Evolutionary conservation across 2,113 vertebrate genomes (phyloP).

Genomic region (Rhizomys pruinosus): DNA sequence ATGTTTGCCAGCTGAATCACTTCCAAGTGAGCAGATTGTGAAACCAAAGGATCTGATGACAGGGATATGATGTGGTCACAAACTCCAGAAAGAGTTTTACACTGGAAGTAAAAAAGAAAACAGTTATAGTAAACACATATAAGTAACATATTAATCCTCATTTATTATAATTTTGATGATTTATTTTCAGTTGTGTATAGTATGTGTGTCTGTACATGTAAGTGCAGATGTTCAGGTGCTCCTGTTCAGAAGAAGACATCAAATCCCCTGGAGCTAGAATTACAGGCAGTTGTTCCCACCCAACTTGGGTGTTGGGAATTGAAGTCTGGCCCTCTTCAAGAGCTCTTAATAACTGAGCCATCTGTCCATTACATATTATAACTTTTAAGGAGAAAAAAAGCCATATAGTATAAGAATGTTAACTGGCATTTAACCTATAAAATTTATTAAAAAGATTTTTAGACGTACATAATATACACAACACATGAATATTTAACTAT

Average conservation of each 20-base stretch:
- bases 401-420: conserved; percentile 15
- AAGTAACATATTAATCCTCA: conserved; percentile 30
- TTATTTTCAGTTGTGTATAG: background rate
- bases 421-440: conserved; percentile 51
- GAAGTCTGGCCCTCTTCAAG: background rate
- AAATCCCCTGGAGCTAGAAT: no score
- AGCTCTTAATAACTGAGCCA: background rate
- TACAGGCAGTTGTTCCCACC: background rate
- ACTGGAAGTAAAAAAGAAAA: conserved; percentile 81
- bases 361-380: background rate
- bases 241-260: background rate
- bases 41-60: conserved; percentile 91
- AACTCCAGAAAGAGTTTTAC: conserved; percentile 91
- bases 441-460: background rate
- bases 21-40: conserved; percentile 92
- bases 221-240: background rate
- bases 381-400: conserved; percentile 54
- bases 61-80: conserved; percentile 92
- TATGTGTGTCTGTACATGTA: background rate
- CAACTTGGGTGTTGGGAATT: background rate
- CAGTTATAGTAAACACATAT: conserved; percentile 40
- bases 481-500: conserved; percentile 33
- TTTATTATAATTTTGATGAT: background rate
- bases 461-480: background rate
- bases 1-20: conserved; percentile 92